Evolutionary conservation across 2,113 vertebrate genomes (phyloP).

Genomic region (Neotragus pygmaeus): DNA sequence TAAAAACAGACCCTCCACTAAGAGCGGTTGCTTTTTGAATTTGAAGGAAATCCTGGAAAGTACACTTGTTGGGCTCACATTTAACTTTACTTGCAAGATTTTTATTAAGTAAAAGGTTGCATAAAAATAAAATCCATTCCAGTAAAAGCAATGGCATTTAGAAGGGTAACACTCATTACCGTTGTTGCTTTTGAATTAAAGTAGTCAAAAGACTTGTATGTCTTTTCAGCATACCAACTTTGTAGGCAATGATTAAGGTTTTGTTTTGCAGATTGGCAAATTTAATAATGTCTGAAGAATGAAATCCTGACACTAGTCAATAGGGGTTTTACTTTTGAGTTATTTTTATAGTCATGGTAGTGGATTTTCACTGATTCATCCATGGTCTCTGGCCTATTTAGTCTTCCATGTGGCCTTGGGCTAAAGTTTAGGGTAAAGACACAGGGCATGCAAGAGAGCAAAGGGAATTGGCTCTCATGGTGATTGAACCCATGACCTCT

Average conservation of each 20-base stretch:
- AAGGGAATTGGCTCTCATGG: not conserved
- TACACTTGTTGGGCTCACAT: constrained; percentile 61
- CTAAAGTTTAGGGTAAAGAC: constrained; percentile 28
- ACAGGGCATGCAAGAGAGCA: constrained; percentile 13
- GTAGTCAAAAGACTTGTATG: constrained; percentile 34
- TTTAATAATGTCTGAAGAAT: constrained; percentile 47
- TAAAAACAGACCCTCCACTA: constrained; percentile 59
- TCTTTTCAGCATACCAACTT: constrained; percentile 48
- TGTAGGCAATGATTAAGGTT: constrained; percentile 50
- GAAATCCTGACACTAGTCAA: constrained; percentile 37
- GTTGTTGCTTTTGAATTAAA: constrained; percentile 71
- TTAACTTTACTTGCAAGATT: constrained; percentile 74
- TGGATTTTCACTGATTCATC: constrained; percentile 50
- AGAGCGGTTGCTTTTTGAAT: constrained; percentile 57
- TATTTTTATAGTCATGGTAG: constrained; percentile 53
- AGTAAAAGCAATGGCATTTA: constrained; percentile 60
- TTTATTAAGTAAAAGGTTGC: constrained; percentile 67
- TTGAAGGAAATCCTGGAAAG: constrained; percentile 75
- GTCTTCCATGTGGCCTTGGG: constrained; percentile 34
- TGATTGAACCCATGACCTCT: constrained; percentile 43
- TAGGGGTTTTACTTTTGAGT: constrained; percentile 32
- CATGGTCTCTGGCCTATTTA: constrained; percentile 14
- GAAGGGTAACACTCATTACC: constrained; percentile 65
- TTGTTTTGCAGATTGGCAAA: constrained; percentile 50
- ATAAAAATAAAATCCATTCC: constrained; percentile 60